Evolutionary conservation across 1,140 invertebrate species (phyloP).

Genomic region (Drosophila nigromelanica): DNA sequence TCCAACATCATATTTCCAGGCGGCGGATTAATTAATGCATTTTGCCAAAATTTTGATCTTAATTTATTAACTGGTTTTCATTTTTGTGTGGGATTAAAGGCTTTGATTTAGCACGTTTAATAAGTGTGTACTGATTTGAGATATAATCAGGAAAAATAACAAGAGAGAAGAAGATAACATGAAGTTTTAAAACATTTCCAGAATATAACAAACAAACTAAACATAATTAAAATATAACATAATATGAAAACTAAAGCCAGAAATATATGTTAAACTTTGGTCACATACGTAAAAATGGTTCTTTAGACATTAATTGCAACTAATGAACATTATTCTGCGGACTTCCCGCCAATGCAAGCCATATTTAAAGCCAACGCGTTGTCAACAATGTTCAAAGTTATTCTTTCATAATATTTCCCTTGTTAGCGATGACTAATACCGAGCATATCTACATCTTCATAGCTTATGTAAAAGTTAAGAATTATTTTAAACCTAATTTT

Average conservation of each 20-base stretch:
- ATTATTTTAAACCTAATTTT: not conserved
- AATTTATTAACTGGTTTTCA: constrained; percentile 14
- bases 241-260: too few species aligned
- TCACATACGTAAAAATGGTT: too few species aligned
- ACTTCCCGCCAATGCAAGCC: not conserved
- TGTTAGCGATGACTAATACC: constrained; percentile 5
- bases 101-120: not conserved
- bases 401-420: constrained; percentile 6
- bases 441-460: constrained; percentile 6
- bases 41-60: constrained; percentile 6
- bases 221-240: too few species aligned
- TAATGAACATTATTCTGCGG: not conserved
- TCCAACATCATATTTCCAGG: not conserved
- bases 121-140: too few species aligned
- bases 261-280: too few species aligned
- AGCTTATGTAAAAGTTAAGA: not conserved
- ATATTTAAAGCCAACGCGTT: constrained; percentile 1
- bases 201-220: too few species aligned
- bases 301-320: not conserved
- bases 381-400: constrained; percentile 17
- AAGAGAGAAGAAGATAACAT: too few species aligned
- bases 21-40: constrained; percentile 18
- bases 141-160: too few species aligned
- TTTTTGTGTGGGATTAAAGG: constrained; percentile 1
- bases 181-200: too few species aligned